Conservation (phyloP, 1,140 invertebrate species). For the Platorchestia sp. region DNA sequence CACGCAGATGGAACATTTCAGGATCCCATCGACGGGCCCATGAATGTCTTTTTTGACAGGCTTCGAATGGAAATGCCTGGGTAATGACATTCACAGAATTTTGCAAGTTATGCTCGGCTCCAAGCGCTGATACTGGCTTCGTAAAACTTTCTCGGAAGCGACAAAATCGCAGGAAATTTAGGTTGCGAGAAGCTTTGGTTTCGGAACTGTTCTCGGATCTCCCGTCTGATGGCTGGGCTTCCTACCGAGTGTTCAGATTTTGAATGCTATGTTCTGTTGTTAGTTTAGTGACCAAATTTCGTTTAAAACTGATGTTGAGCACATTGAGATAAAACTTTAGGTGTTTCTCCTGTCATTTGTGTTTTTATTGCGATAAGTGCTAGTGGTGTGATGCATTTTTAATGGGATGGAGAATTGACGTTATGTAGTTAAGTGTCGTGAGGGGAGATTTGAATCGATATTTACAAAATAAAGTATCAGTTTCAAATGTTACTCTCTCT, state of each 20-base stretch:
- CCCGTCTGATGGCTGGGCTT: background rate
- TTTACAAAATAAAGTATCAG: too few relatives aligned
- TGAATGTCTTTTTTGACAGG: background rate
- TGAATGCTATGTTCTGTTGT: background rate
- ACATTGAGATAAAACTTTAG: background rate
- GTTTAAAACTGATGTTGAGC: background rate
- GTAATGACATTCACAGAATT: background rate
- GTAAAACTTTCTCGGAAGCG: background rate
- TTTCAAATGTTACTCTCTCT: too few relatives aligned
- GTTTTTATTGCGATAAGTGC: background rate
- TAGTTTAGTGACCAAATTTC: too few relatives aligned
- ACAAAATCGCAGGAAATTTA: background rate
- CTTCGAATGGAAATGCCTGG: background rate
- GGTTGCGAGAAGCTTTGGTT: background rate
- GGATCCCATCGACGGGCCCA: background rate
- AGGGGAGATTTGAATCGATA: too few relatives aligned
- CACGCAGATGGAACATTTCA: background rate
- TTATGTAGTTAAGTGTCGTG: too few relatives aligned
- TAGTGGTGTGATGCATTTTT: too few relatives aligned
- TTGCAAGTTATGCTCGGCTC: background rate
- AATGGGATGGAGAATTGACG: too few relatives aligned
- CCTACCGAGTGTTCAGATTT: background rate
- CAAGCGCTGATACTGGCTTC: background rate
- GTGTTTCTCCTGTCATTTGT: background rate
- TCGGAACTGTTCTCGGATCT: background rate